Evolutionary conservation across 2,888 invertebrate genomes (phyloP).

Genomic region (Brachyopa scutellaris): DNA sequence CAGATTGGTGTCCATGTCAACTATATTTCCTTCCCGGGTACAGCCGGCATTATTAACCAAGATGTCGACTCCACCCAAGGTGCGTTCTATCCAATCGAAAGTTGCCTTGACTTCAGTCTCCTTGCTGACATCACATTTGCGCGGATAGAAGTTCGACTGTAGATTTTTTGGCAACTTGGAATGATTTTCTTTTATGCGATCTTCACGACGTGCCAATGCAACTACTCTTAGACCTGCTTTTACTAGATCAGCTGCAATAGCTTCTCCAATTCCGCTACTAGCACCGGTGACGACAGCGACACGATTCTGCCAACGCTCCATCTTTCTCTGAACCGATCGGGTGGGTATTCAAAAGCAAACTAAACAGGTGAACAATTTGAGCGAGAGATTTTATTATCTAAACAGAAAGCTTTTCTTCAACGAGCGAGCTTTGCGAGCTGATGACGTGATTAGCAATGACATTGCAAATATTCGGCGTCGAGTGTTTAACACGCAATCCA

Average conservation of each 20-base stretch:
- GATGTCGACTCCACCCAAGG: conserved; percentile 84
- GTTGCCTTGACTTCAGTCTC: conserved; percentile 83
- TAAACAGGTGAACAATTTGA: too few species aligned
- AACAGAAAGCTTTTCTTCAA: too few species aligned
- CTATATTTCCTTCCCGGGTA: conserved; percentile 75
- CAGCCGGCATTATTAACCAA: conserved; percentile 85
- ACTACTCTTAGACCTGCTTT: conserved; percentile 83
- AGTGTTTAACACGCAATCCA: too few species aligned
- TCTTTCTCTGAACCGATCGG: too few species aligned
- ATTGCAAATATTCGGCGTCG: too few species aligned
- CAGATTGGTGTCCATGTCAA: conserved; percentile 76
- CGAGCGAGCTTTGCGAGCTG: too few species aligned
- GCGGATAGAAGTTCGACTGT: conserved; percentile 77
- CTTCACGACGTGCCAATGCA: conserved; percentile 81
- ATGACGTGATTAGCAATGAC: too few species aligned
- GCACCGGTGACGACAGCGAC: conserved; percentile 4
- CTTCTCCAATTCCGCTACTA: conserved; percentile 83
- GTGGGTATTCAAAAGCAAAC: too few species aligned
- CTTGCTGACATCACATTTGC: conserved; percentile 82
- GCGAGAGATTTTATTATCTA: too few species aligned
- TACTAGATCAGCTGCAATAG: conserved; percentile 81
- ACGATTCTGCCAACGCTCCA: conserved; percentile 8
- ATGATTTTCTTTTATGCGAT: conserved; percentile 75
- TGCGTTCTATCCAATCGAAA: conserved; percentile 83
- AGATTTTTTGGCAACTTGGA: conserved; percentile 74